A percentile compares a stretch with the other conserved stretches of the same genome.
These are phyloP conservation scores for Luperina nickerlii DNA, from an alignment of 2,888 invertebrate genomes.

Conservation along the genomic window DNA sequence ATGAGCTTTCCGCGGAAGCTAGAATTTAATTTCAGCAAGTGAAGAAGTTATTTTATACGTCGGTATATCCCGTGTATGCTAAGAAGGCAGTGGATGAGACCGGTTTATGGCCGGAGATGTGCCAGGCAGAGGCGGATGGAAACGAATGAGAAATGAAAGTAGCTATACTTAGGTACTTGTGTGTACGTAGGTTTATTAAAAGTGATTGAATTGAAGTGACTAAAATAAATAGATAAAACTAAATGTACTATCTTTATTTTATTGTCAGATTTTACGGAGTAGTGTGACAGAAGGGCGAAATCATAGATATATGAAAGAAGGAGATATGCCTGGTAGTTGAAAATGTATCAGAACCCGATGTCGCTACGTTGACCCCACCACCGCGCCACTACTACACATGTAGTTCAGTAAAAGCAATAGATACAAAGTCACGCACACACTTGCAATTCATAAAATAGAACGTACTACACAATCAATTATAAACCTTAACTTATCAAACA, in stretches of 20 bases:
- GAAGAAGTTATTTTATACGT: slow-evolving; percentile 51
- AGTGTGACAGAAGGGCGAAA: too few species aligned
- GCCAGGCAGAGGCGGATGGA: background rate
- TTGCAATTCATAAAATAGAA: too few species aligned
- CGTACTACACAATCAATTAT: too few species aligned
- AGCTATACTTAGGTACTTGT: background rate
- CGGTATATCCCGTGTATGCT: slow-evolving; percentile 39
- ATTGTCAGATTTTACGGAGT: background rate
- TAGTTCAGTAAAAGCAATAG: too few species aligned
- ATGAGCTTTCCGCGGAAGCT: slow-evolving; percentile 32
- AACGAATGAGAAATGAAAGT: slow-evolving; percentile 9
- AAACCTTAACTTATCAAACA: too few species aligned
- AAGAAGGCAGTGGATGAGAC: slow-evolving; percentile 44
- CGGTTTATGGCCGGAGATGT: slow-evolving; percentile 32
- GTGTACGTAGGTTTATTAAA: background rate
- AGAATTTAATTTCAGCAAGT: slow-evolving; percentile 48
- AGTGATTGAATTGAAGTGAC: background rate
- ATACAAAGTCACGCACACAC: too few species aligned
- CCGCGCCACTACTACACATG: too few species aligned
- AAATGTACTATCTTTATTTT: background rate
- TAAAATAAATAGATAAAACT: slow-evolving; percentile 2
- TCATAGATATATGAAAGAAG: too few species aligned
- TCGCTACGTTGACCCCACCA: too few species aligned
- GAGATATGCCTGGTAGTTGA: too few species aligned
- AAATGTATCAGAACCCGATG: too few species aligned